A percentile compares a stretch with the other conserved stretches of the same genome.
phyloP scores from a whole-genome alignment of 2,888 invertebrate species.

The Beris chalybata region DNA sequence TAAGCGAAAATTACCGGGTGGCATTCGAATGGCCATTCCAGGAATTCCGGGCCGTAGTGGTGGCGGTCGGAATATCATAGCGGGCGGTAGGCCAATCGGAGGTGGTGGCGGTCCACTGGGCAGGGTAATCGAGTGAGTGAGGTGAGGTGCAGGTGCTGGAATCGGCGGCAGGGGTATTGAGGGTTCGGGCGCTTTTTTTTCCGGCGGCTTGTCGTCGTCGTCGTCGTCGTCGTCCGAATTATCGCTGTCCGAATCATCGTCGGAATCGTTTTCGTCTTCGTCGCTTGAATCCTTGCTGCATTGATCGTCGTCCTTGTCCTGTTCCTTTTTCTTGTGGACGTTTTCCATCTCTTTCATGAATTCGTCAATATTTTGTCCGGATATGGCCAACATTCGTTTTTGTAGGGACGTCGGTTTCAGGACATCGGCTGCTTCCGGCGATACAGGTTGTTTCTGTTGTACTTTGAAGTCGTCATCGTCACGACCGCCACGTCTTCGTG shows the following conservation, averaged over 20 bases:
- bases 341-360: slow-evolving; percentile 93
- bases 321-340: slow-evolving; percentile 75
- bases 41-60: slow-evolving; percentile 60
- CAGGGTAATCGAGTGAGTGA: slow-evolving; percentile 41
- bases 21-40: slow-evolving; percentile 58
- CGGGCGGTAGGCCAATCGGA: slow-evolving; percentile 57
- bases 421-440: slow-evolving; percentile 43
- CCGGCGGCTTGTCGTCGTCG: neutral
- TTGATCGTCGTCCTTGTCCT: slow-evolving; percentile 56
- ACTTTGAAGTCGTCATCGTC: slow-evolving; percentile 40
- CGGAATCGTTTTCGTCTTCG: slow-evolving; percentile 40
- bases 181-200: slow-evolving; percentile 28
- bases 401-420: slow-evolving; percentile 76
- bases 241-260: slow-evolving; percentile 24
- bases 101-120: slow-evolving; percentile 61
- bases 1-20: slow-evolving; percentile 52
- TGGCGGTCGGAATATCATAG: slow-evolving; percentile 63
- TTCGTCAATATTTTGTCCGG: slow-evolving; percentile 88
- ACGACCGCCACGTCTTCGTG: slow-evolving; percentile 1
- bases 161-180: slow-evolving; percentile 44
- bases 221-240: neutral
- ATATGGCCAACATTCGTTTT: slow-evolving; percentile 84
- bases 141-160: slow-evolving; percentile 48
- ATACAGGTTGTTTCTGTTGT: slow-evolving; percentile 32
- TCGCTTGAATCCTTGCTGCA: slow-evolving; percentile 38